Conservation (phyloP, 2,888 invertebrate species). For the Chloroclysta siterata region DNA sequence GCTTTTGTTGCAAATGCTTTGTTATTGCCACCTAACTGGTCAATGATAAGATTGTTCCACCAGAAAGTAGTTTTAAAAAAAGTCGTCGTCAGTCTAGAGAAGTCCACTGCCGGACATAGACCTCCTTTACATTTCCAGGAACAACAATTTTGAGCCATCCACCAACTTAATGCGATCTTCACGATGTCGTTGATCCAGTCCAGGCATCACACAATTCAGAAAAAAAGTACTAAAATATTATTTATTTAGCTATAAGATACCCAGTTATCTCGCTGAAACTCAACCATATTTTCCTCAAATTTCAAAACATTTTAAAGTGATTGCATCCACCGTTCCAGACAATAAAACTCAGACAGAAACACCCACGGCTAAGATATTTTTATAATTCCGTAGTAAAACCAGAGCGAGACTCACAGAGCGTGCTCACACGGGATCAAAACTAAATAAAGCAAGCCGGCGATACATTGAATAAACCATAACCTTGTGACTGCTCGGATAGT, state of each 20-base stretch:
- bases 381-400: conserved; percentile 29
- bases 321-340: conserved; percentile 9
- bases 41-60: too few species aligned
- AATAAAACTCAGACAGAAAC: conserved; percentile 17
- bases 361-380: conserved; percentile 27
- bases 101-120: too few species aligned
- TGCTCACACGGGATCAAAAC: conserved; percentile 38
- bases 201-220: too few species aligned
- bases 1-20: too few species aligned
- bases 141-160: too few species aligned
- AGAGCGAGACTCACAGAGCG: conserved; percentile 14
- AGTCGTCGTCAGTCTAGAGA: too few species aligned
- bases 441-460: conserved; percentile 29
- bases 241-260: background rate
- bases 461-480: conserved; percentile 41
- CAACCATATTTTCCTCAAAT: background rate
- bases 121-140: too few species aligned
- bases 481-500: conserved; percentile 22
- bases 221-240: too few species aligned
- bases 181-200: too few species aligned
- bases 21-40: too few species aligned
- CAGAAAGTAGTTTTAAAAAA: too few species aligned
- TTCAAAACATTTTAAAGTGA: conserved; percentile 1
- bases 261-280: background rate
- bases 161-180: too few species aligned